Percentiles rank a stretch among this genome's conserved stretches.
Evolutionary conservation across 2,113 vertebrate species (phyloP).

Genomic region (Macquaria ambigua): DNA sequence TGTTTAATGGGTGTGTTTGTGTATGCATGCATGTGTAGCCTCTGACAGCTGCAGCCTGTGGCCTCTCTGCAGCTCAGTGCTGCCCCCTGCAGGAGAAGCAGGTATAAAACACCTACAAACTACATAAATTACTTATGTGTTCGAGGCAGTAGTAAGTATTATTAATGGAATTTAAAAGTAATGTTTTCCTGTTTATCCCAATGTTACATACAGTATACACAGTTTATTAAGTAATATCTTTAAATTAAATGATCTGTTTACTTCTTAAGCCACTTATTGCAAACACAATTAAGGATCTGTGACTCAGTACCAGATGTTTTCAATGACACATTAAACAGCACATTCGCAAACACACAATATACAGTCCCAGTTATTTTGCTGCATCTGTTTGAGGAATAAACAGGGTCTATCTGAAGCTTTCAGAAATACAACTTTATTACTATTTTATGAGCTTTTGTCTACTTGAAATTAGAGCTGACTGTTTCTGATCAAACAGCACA

Average conservation of each 20-base stretch:
- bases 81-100: conserved; percentile 66
- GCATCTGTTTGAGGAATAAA: background rate
- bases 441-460: background rate
- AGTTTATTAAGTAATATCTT: background rate
- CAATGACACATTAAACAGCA: background rate
- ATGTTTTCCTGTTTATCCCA: background rate
- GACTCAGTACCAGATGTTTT: conserved; percentile 8
- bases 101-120: background rate
- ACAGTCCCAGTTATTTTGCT: background rate
- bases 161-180: no score
- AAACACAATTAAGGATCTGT: background rate
- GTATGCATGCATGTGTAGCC: background rate
- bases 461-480: no score
- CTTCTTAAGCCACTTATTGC: background rate
- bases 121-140: background rate
- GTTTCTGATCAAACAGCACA: no score
- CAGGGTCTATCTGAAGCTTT: background rate
- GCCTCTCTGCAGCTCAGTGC: conserved; percentile 55
- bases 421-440: background rate
- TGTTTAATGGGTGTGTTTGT: background rate
- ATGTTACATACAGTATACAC: background rate
- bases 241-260: background rate
- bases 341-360: background rate
- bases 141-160: background rate
- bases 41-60: conserved; percentile 22